These are phyloP conservation scores for Dascyllus trimaculatus DNA, from an alignment of 2,113 vertebrate genomes.

Conservation along the genomic window DNA sequence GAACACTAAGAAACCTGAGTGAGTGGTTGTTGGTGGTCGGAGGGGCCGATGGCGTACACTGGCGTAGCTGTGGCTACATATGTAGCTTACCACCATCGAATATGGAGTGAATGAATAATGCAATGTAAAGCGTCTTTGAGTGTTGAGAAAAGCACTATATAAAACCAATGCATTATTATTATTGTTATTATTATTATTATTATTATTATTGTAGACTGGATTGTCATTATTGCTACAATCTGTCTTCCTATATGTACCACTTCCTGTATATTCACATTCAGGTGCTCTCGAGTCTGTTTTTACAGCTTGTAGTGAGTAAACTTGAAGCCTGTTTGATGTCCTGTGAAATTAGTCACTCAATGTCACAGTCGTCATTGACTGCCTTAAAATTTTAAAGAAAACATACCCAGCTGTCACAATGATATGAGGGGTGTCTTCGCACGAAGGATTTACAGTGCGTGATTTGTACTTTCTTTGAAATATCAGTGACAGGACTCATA, in stretches of 20 bases:
- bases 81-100: too few relatives aligned
- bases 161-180: too few relatives aligned
- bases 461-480: constrained; percentile 59
- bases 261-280: background rate
- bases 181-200: too few relatives aligned
- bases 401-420: constrained; percentile 38
- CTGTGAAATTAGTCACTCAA: constrained; percentile 56
- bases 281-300: constrained; percentile 12
- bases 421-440: constrained; percentile 1
- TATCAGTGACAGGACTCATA: constrained; percentile 46
- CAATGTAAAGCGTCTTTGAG: too few relatives aligned
- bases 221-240: background rate
- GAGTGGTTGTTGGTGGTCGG: too few relatives aligned
- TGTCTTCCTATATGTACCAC: background rate
- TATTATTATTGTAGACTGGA: too few relatives aligned
- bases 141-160: too few relatives aligned
- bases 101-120: too few relatives aligned
- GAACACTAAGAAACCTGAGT: too few relatives aligned
- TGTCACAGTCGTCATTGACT: constrained; percentile 22
- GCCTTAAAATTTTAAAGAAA: constrained; percentile 35
- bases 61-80: too few relatives aligned
- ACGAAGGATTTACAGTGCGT: constrained; percentile 29
- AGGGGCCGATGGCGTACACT: too few relatives aligned
- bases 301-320: background rate
- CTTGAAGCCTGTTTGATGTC: constrained; percentile 20